phyloP scores from a whole-genome alignment of 2,797 vertebrate species.

The Nasua narica region DNA sequence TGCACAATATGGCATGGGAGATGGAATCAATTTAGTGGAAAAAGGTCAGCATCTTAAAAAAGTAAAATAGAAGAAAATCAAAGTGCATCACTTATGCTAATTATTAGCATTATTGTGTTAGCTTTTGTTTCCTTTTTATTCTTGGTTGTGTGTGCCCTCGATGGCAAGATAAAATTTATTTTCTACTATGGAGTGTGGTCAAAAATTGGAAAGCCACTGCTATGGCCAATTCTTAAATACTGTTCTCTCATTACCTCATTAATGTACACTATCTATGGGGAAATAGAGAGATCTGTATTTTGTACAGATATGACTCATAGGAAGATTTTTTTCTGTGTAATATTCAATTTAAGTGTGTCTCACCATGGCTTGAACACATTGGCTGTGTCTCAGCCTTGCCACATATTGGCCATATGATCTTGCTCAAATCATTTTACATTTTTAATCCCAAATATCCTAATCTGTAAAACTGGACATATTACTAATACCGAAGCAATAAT shows the following conservation, averaged over 20 bases:
- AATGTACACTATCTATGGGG: background rate
- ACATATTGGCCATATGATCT: background rate
- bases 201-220: background rate
- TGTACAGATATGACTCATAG: background rate
- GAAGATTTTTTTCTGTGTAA: background rate
- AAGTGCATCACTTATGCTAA: background rate
- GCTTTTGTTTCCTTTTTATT: background rate
- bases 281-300: background rate
- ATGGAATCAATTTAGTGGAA: background rate
- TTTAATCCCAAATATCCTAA: background rate
- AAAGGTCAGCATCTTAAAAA: background rate
- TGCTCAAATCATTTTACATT: background rate
- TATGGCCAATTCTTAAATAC: background rate
- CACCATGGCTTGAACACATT: background rate
- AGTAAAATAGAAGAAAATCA: background rate
- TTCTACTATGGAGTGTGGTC: background rate
- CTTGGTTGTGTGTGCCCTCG: background rate
- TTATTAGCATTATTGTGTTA: background rate
- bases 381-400: background rate
- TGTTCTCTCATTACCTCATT: background rate
- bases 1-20: background rate
- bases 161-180: background rate
- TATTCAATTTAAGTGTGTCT: background rate
- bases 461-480: background rate
- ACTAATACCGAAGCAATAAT: background rate